Evolutionary conservation across 2,113 vertebrate species (phyloP).

Genomic region (Sinocyclocheilus grahami): DNA sequence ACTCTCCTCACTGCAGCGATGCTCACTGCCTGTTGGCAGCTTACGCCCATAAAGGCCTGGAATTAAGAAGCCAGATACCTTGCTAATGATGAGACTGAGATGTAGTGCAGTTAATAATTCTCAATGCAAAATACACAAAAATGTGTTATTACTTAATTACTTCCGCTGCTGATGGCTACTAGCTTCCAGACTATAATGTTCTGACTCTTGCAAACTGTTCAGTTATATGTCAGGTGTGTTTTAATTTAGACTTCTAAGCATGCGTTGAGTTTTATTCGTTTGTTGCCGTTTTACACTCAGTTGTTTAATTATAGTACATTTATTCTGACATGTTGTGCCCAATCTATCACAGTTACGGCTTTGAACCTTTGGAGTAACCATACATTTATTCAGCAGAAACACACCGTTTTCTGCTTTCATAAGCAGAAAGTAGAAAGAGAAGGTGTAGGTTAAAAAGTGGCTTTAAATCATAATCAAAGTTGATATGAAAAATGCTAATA

Average conservation of each 20-base stretch:
- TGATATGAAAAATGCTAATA: background rate
- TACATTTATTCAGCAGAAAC: conserved; percentile 42
- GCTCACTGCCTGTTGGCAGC: conserved; percentile 47
- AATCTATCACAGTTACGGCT: background rate
- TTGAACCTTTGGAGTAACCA: background rate
- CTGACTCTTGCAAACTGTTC: background rate
- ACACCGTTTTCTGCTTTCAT: conserved; percentile 25
- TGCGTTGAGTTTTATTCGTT: background rate
- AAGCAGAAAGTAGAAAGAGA: background rate
- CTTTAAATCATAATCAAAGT: background rate
- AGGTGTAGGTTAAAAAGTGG: background rate
- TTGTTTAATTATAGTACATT: conserved; percentile 16
- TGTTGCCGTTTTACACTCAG: conserved; percentile 2
- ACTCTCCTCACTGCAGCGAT: conserved; percentile 67
- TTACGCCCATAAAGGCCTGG: background rate
- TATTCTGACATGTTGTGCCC: conserved; percentile 21
- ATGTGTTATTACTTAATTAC: too few relatives aligned
- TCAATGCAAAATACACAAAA: background rate
- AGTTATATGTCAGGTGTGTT: background rate
- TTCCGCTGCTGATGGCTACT: too few relatives aligned
- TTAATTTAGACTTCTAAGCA: background rate
- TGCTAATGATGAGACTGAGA: background rate
- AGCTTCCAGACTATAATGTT: background rate
- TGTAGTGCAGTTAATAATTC: background rate
- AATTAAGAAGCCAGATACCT: background rate